A percentile compares a stretch with the other conserved stretches of the same genome.
Conservation (phyloP, 2,888 invertebrate genomes). For the Pyralis farinalis region DNA sequence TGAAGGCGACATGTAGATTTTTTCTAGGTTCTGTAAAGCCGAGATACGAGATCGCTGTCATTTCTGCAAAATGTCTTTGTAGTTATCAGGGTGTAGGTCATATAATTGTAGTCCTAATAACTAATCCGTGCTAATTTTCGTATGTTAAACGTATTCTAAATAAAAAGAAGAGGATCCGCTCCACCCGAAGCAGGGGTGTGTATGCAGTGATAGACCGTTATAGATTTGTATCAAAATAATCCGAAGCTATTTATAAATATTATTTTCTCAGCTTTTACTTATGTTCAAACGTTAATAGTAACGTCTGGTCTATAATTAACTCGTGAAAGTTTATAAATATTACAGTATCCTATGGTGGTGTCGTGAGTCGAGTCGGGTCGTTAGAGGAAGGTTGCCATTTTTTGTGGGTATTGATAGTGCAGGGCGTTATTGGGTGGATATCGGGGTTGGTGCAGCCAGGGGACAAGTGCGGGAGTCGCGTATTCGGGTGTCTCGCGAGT, state of each 20-base stretch:
- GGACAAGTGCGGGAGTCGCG: constrained; percentile 29
- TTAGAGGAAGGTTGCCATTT: constrained; percentile 71
- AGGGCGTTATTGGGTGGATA: constrained; percentile 46
- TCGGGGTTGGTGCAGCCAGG: constrained; percentile 22
- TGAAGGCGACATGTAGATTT: constrained; percentile 80
- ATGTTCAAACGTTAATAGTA: constrained; percentile 80
- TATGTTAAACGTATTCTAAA: constrained; percentile 60
- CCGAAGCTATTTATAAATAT: constrained; percentile 81
- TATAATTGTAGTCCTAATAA: constrained; percentile 69
- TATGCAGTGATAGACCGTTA: constrained; percentile 75
- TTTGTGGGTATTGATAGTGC: constrained; percentile 68
- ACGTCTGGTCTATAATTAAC: constrained; percentile 79
- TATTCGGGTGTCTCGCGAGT: constrained; percentile 30
- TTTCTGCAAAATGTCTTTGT: constrained; percentile 80
- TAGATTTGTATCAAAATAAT: constrained; percentile 81
- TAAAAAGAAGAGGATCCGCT: constrained; percentile 70
- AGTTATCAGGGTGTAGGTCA: constrained; percentile 81
- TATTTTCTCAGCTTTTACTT: constrained; percentile 81
- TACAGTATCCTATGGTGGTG: constrained; percentile 71
- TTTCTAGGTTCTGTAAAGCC: constrained; percentile 80
- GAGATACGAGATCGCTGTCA: constrained; percentile 79
- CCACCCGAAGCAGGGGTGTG: constrained; percentile 78
- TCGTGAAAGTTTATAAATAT: constrained; percentile 80
- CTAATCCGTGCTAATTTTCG: constrained; percentile 70
- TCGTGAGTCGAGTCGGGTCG: constrained; percentile 61